These are phyloP conservation scores for Drosophila austrosaltans DNA, from an alignment of 2,888 invertebrate species.

Conservation along the genomic window DNA sequence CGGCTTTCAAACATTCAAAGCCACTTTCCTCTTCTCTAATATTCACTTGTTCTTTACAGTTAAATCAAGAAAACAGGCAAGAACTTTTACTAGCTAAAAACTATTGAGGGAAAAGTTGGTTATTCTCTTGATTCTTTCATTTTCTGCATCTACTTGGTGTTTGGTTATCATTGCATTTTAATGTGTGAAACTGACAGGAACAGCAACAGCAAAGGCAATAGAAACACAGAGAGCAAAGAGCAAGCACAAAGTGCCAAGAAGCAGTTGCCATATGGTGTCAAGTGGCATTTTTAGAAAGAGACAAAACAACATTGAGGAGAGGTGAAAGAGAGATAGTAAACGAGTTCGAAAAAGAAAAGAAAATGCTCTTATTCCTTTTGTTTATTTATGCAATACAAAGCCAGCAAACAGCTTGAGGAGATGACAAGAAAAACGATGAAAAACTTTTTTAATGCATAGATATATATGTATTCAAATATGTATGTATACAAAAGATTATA, in stretches of 20 bases:
- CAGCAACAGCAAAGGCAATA: constrained; percentile 15
- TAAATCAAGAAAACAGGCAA: constrained; percentile 64
- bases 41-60: constrained; percentile 46
- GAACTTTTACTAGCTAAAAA: constrained; percentile 64
- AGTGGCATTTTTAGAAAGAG: constrained; percentile 63
- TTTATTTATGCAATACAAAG: constrained; percentile 63
- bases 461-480: background rate
- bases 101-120: constrained; percentile 57
- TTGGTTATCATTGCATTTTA: constrained; percentile 75
- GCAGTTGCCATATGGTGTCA: constrained; percentile 70
- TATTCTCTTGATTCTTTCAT: constrained; percentile 38
- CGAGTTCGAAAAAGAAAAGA: constrained; percentile 28
- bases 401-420: constrained; percentile 34
- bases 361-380: constrained; percentile 73
- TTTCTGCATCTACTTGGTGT: constrained; percentile 18
- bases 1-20: constrained; percentile 73
- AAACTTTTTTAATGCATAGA: constrained; percentile 4
- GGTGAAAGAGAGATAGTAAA: background rate
- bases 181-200: constrained; percentile 72
- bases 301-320: background rate
- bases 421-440: constrained; percentile 15
- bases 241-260: constrained; percentile 43
- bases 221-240: constrained; percentile 13
- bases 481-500: constrained; percentile 2
- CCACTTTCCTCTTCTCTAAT: constrained; percentile 77